These are phyloP conservation scores for Colistium nudipinnis DNA, from an alignment of 2,113 vertebrate genomes.

Conservation along the genomic window DNA sequence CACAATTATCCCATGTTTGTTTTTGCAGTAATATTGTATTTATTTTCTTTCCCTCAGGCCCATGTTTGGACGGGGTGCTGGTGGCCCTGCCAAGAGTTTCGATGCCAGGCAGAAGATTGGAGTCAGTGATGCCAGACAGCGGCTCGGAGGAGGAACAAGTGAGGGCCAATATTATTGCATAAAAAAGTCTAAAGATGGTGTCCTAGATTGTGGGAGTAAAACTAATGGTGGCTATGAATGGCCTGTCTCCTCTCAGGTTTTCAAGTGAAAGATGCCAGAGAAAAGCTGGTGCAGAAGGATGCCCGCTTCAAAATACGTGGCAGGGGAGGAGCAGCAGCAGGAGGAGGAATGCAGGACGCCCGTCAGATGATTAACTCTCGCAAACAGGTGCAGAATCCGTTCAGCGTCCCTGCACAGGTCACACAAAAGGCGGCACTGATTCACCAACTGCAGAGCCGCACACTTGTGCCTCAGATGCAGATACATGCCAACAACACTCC, in stretches of 20 bases:
- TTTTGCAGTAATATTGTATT: too few species aligned
- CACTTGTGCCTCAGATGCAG: conserved; percentile 72
- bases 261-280: conserved; percentile 90
- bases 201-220: background rate
- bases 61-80: conserved; percentile 56
- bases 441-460: conserved; percentile 60
- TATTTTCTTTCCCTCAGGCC: conserved; percentile 52
- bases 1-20: background rate
- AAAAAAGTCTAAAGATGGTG: background rate
- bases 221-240: background rate
- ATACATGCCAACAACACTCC: conserved; percentile 65
- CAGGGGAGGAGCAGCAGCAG: conserved; percentile 72
- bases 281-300: conserved; percentile 92
- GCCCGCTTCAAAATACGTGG: conserved; percentile 94
- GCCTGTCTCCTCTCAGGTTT: conserved; percentile 56
- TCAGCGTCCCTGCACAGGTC: conserved; percentile 37
- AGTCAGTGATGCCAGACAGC: conserved; percentile 87
- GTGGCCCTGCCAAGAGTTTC: conserved; percentile 83
- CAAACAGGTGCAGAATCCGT: conserved; percentile 80
- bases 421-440: conserved; percentile 35
- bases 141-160: conserved; percentile 81
- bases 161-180: background rate
- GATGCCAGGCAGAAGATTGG: conserved; percentile 97
- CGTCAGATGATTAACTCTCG: conserved; percentile 95
- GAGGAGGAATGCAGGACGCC: conserved; percentile 85